A percentile compares a stretch with the other conserved stretches of the same genome.
phyloP scores from a whole-genome alignment of 1,140 invertebrate species.

The Bradysia coprophila region DNA sequence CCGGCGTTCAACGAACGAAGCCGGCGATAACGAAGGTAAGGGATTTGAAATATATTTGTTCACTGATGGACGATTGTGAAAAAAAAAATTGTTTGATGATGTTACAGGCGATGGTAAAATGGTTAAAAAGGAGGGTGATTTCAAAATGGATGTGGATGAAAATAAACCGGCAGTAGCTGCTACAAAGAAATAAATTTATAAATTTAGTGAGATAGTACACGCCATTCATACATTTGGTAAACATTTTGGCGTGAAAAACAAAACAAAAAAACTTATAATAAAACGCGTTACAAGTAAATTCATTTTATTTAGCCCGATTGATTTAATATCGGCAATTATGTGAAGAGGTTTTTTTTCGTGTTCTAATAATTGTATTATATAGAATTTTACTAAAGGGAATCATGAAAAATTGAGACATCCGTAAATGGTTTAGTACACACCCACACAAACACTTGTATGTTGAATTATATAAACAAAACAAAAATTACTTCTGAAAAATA shows the following conservation, averaged over 20 bases:
- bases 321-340: no score
- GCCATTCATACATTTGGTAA: neutral
- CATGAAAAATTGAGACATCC: no score
- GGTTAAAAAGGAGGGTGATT: constrained; percentile 1
- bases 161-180: neutral
- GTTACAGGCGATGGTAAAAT: constrained; percentile 1
- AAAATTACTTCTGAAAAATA: no score
- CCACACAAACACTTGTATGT: no score
- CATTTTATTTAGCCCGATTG: no score
- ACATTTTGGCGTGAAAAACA: neutral
- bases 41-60: constrained; percentile 2
- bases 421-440: no score
- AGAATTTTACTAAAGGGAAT: no score
- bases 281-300: no score
- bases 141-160: neutral
- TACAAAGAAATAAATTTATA: neutral
- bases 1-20: constrained; percentile 29
- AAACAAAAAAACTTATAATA: neutral
- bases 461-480: no score
- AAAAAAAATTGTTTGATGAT: no score
- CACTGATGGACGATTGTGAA: neutral
- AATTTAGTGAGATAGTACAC: neutral
- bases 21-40: constrained; percentile 25
- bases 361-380: no score
- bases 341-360: no score